Evolutionary conservation across 2,797 vertebrate species (phyloP).

Genomic region (Erethizon dorsatum): DNA sequence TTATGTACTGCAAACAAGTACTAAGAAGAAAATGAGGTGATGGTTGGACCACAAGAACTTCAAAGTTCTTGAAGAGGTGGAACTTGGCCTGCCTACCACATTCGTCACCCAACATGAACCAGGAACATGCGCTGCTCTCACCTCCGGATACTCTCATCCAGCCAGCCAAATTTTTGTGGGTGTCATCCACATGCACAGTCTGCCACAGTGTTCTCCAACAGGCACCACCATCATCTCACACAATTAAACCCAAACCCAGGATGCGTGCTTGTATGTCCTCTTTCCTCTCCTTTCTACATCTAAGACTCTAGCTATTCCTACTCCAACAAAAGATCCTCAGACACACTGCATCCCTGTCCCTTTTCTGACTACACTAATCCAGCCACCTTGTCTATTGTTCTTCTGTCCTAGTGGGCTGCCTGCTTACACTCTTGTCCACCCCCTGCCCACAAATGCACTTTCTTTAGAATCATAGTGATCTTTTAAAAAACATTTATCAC

Average conservation of each 20-base stretch:
- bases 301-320: background rate
- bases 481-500: background rate
- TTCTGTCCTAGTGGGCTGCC: background rate
- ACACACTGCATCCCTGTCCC: no score
- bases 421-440: background rate
- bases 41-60: background rate
- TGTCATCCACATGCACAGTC: rapidly evolving
- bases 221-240: no score
- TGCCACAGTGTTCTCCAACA: background rate
- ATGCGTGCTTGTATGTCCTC: background rate
- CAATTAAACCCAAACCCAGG: background rate
- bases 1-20: background rate
- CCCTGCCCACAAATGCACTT: background rate
- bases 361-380: no score
- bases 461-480: background rate
- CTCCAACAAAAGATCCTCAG: background rate
- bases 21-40: background rate
- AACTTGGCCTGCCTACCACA: background rate
- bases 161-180: background rate
- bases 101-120: background rate
- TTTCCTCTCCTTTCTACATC: background rate
- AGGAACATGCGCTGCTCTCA: rapidly evolving
- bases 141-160: background rate
- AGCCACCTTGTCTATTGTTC: rapidly evolving
- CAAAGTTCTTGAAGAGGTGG: background rate